Percentiles rank a stretch among this genome's conserved stretches.
Conservation (phyloP, 2,888 invertebrate genomes). For the Drosophila anceps region DNA sequence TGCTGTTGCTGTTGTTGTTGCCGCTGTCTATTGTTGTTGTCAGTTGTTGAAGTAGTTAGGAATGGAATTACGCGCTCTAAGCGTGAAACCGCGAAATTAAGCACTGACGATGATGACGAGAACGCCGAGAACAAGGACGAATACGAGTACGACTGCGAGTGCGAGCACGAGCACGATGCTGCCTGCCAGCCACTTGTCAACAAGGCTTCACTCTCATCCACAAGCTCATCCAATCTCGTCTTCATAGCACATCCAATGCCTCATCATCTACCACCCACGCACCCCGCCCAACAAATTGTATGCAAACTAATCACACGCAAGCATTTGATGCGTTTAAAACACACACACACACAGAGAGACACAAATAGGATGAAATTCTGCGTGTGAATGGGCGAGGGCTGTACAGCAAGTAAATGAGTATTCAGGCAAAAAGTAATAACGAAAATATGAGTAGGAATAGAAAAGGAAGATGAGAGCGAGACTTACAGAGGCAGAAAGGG, state of each 20-base stretch:
- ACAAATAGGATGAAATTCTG: conserved; percentile 34
- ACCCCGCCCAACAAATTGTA: conserved; percentile 62
- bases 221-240: conserved; percentile 59
- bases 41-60: conserved; percentile 49
- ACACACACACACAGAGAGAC: conserved; percentile 62
- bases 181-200: conserved; percentile 72
- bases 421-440: neutral
- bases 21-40: conserved; percentile 22
- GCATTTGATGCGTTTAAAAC: conserved; percentile 78
- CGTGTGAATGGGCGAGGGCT: conserved; percentile 31
- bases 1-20: conserved; percentile 11
- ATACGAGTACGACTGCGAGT: conserved; percentile 6
- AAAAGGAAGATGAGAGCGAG: neutral
- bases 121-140: conserved; percentile 24
- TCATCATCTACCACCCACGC: conserved; percentile 11
- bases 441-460: neutral
- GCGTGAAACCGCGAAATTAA: conserved; percentile 71
- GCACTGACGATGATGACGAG: conserved; percentile 53
- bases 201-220: conserved; percentile 63
- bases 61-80: conserved; percentile 57
- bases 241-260: conserved; percentile 23
- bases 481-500: no score
- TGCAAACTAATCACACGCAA: conserved; percentile 80
- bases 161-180: conserved; percentile 32
- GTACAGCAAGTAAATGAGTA: conserved; percentile 4